These are phyloP conservation scores for Rhagophthalmus giganteus DNA, from an alignment of 2,888 invertebrate genomes.

Conservation along the genomic window DNA sequence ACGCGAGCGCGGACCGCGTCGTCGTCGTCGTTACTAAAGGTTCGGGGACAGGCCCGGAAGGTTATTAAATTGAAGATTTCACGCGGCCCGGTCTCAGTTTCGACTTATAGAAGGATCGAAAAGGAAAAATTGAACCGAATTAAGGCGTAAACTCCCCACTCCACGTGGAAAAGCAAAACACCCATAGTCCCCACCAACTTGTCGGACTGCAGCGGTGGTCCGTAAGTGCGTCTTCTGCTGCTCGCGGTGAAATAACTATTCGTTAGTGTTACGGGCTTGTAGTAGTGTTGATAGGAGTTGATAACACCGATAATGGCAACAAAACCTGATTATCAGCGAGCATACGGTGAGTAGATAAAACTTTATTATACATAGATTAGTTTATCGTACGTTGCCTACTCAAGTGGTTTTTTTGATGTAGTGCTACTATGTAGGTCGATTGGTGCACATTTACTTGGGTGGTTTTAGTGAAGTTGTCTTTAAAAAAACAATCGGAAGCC, in stretches of 20 bases:
- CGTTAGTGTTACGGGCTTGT: conserved; percentile 26
- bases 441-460: too few species aligned
- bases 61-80: neutral
- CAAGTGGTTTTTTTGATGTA: neutral
- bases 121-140: conserved; percentile 35
- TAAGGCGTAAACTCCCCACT: conserved; percentile 45
- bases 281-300: conserved; percentile 47
- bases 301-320: conserved; percentile 53
- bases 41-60: too few species aligned
- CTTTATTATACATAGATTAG: conserved; percentile 52
- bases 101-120: conserved; percentile 1
- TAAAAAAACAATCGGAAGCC: too few species aligned
- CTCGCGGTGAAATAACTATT: conserved; percentile 18
- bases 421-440: neutral
- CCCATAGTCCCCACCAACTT: conserved; percentile 22
- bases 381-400: conserved; percentile 42
- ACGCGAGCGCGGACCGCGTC: neutral
- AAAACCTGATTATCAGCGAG: conserved; percentile 53
- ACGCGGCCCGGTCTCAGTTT: neutral
- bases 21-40: too few species aligned
- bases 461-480: too few species aligned
- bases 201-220: conserved; percentile 4
- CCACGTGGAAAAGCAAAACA: conserved; percentile 31
- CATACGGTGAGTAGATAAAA: conserved; percentile 54
- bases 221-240: conserved; percentile 20